phyloP scores from a whole-genome alignment of 2,888 invertebrate species.

The Gymnoscelis rufifasciata region DNA sequence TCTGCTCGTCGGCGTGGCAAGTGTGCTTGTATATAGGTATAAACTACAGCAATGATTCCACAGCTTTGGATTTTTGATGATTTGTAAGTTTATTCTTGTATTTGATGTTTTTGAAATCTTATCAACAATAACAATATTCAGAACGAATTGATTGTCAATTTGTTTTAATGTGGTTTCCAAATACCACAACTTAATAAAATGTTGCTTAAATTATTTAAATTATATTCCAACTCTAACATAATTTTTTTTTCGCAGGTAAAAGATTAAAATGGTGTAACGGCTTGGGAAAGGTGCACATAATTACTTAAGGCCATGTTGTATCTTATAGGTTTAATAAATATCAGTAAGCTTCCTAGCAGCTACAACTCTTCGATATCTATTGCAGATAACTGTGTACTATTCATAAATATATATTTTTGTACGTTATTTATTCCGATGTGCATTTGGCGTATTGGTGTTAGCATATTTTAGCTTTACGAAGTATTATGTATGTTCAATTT shows the following conservation, averaged over 20 bases:
- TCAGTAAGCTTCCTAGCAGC: conserved; percentile 19
- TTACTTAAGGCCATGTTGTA: conserved; percentile 43
- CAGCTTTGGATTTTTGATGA: conserved; percentile 20
- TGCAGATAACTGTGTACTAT: conserved; percentile 5
- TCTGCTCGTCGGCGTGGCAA: conserved; percentile 83
- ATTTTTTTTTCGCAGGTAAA: conserved; percentile 37
- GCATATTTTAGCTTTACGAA: conserved; percentile 1
- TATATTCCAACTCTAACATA: no score
- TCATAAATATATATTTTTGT: conserved; percentile 17
- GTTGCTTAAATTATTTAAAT: no score
- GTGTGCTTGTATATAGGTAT: conserved; percentile 86
- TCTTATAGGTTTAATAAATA: conserved; percentile 32
- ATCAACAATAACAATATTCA: no score
- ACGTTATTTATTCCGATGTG: conserved; percentile 29
- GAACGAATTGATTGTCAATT: no score
- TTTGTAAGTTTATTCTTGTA: conserved; percentile 24
- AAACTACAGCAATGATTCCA: conserved; percentile 72
- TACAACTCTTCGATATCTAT: conserved; percentile 9
- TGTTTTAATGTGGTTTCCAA: no score
- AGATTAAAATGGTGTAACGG: conserved; percentile 43
- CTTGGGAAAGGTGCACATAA: conserved; percentile 50
- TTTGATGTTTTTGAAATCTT: no score
- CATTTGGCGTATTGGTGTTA: conserved; percentile 30
- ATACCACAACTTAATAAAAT: no score
- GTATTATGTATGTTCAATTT: not conserved